Evolutionary conservation across 2,113 vertebrate species (phyloP).

Genomic region (Campylorhamphus procurvoides): DNA sequence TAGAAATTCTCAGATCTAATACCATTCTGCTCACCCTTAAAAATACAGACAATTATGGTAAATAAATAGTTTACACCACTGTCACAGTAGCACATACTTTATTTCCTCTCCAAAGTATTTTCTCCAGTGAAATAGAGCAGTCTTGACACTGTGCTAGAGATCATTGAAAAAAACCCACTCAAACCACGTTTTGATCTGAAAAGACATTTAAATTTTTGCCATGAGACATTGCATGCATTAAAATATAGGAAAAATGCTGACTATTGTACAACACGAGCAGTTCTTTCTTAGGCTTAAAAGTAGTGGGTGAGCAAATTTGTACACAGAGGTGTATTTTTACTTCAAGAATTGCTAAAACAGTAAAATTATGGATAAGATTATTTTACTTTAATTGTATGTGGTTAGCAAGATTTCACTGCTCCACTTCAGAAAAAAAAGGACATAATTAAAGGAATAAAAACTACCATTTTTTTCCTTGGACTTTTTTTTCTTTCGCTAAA

Average conservation of each 20-base stretch:
- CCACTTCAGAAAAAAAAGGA: neutral
- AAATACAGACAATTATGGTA: neutral
- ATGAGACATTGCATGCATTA: neutral
- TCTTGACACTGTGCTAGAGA: neutral
- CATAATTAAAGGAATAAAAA: neutral
- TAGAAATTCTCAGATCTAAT: neutral
- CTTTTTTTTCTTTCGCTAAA: neutral
- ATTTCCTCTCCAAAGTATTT: neutral
- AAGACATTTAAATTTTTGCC: neutral
- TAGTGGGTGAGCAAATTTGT: neutral
- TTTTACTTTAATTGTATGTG: neutral
- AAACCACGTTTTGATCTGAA: neutral
- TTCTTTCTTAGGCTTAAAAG: constrained; percentile 14
- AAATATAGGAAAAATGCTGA: constrained; percentile 22
- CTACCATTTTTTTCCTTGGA: neutral
- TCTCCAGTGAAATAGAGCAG: neutral
- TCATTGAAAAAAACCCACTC: neutral
- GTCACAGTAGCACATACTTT: neutral
- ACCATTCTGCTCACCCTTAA: neutral
- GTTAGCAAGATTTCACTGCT: neutral
- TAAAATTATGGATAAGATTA: neutral
- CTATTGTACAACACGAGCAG: neutral
- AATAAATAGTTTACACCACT: neutral
- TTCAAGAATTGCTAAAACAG: neutral
- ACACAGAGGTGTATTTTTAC: neutral